Evolutionary conservation across 2,888 invertebrate species (phyloP), one percentile per base, ranked within the genome.

Genomic region (Operophtera brumata): DNA sequence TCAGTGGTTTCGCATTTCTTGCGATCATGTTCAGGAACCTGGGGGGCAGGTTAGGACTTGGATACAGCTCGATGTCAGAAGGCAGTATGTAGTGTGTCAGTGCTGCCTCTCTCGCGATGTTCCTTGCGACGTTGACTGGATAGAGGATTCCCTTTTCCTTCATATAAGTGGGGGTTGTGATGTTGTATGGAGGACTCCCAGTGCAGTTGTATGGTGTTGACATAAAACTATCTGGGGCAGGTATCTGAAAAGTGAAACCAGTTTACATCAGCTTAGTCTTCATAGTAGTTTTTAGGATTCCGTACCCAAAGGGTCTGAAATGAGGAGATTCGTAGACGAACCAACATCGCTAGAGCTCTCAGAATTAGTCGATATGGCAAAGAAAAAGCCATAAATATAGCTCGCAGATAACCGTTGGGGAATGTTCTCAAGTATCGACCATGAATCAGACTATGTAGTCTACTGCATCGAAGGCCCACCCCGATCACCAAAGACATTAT

Each of bases 31-130:
- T 94, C 65, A 97, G 90, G 86, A 97, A 97, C 77, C 94, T 93
- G 20, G 93, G 92, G 48, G 95, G 94, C 66, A 97, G 84, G 67
- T 94, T 93, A 6, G 96, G 95, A 86, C 95, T 96, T 42, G 97
- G 97, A 82, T 97, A 97, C 52, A 97, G 92, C 81, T 97, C 97
- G 70, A 97, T 96, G 78, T 97, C 97, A 47, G 96, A 96, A 25
- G 96, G 94, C 51, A 97, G 91, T 36, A 97, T 92, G 78, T 93
- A 97, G 78, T 96, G 94, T 0, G 97, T 97, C 40, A 94, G 91
- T 0, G 96, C 95, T 28, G 94, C 92, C 70, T 96, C 96, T 41
- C 97, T 91, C 0, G 97, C 97, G n/a, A 97, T 92, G 80, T 97
- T 97, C 28, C 97, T 91, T 0, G 96, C 97, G 8, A 97, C 96